phyloP scores from a whole-genome alignment of 2,888 invertebrate species.

The Mesorhabditis spiculigera region DNA sequence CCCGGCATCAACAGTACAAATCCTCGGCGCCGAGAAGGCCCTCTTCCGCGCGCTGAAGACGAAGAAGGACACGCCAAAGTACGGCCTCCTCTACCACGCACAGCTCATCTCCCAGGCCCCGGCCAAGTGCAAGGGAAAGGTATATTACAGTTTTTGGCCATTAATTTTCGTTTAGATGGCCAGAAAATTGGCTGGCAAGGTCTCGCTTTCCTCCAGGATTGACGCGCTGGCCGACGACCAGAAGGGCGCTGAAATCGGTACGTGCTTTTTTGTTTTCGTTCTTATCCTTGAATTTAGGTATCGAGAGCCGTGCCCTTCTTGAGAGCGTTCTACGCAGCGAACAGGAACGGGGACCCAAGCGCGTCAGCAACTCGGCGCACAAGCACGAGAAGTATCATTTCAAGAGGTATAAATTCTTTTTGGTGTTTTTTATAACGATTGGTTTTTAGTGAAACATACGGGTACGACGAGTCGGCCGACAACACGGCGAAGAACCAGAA shows the following conservation, averaged over 20 bases:
- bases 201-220: conserved; percentile 83
- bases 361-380: conserved; percentile 71
- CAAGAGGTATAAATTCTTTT: conserved; percentile 66
- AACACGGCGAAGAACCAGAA: conserved; percentile 28
- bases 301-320: conserved; percentile 82
- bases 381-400: conserved; percentile 90
- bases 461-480: conserved; percentile 47
- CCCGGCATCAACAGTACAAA: conserved; percentile 95
- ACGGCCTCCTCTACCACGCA: conserved; percentile 95
- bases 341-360: conserved; percentile 74
- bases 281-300: conserved; percentile 65
- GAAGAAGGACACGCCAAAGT: conserved; percentile 95
- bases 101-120: conserved; percentile 85
- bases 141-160: conserved; percentile 30
- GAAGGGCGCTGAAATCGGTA: conserved; percentile 16
- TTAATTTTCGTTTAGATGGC: conserved; percentile 65
- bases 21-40: conserved; percentile 89
- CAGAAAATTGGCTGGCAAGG: conserved; percentile 93
- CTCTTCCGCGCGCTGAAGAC: conserved; percentile 93
- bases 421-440: conserved; percentile 6
- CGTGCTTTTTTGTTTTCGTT: neutral
- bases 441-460: conserved; percentile 48
- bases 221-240: conserved; percentile 90
- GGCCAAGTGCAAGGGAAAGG: conserved; percentile 82
- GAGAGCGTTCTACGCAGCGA: conserved; percentile 70